A percentile compares a stretch with the other conserved stretches of the same genome.
These are phyloP conservation scores for Tychaedon coryphoeus DNA, from an alignment of 2,113 vertebrate genomes.

Conservation along the genomic window DNA sequence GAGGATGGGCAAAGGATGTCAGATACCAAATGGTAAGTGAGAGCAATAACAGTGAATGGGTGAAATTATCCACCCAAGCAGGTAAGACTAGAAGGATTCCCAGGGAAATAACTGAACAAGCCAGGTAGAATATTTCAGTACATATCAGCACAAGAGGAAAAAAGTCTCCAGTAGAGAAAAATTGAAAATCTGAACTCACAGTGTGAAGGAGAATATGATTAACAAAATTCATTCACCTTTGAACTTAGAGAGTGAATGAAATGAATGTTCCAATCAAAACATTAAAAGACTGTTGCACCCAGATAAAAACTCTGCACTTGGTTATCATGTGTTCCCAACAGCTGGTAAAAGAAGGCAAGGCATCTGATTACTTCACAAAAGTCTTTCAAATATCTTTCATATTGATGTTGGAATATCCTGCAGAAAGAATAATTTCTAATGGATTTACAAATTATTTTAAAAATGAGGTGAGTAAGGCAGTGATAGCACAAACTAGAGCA, in stretches of 20 bases:
- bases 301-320: constrained; percentile 3
- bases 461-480: neutral
- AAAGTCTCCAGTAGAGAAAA: constrained; percentile 9
- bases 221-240: constrained; percentile 32
- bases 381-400: neutral
- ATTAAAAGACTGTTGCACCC: neutral
- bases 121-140: constrained; percentile 9
- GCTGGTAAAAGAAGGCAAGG: neutral
- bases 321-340: neutral
- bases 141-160: neutral
- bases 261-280: neutral
- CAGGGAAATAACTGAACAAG: constrained; percentile 6
- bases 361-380: neutral
- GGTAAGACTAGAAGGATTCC: neutral
- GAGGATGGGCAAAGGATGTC: neutral
- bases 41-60: neutral
- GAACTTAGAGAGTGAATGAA: neutral
- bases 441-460: neutral
- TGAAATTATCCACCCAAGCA: neutral
- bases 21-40: neutral
- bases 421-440: neutral
- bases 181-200: neutral
- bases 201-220: constrained; percentile 10
- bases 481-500: neutral
- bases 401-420: neutral